Base-by-base conservation (phyloP, 2,113 vertebrate genomes). In the Ammodytes dubius region DNA sequence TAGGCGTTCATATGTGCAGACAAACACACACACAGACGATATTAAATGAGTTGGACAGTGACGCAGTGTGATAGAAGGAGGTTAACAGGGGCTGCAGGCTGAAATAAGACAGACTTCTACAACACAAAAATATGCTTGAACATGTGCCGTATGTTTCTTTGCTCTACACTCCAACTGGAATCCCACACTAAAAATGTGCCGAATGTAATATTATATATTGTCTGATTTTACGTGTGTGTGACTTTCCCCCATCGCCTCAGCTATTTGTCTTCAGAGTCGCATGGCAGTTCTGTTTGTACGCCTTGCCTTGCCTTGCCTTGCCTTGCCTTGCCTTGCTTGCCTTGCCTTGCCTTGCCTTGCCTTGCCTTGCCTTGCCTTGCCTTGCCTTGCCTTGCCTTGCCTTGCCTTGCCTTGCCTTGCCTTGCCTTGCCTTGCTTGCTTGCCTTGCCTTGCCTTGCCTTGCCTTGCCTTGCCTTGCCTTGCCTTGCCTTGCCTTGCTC, bases 11-110 rank as follows among this genome's bases (percentile, higher is more conserved):
- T 37, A 80, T 63, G 68, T 47, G 56, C 49, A 27, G 17, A 59
- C 65, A 78, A 59, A 76, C 50, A 69, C 69, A 64, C 17, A 56
- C 27, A 37, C 60, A 65, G 27, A 17, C 49, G 53, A 35, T 27
- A 68, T 59, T 53, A 58, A 82, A 74, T 78, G 64, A 69, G 84
- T 54, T 27, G 77, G 72, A 78, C 74, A 68, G 85, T 83, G 74
- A 88, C 42, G 39, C 85, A 73, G 60, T 71, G 59, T 87, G 89
- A 93, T 81, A 73, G 88, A 88, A 89, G 71, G 87, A 91, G 84
- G 90, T 83, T 87, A 86, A 58, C 60, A 57, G 59, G 60, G 61
- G 77, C 85, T 86, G 57, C 54, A 57, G 88, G 82, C 64, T 61
- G 54, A 75, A 84, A 73, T 53, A 46, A 67, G 40, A n/a, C 68